These are phyloP conservation scores for Andrena chrysosceles DNA, from an alignment of 2,888 invertebrate species.

Conservation along the genomic window DNA sequence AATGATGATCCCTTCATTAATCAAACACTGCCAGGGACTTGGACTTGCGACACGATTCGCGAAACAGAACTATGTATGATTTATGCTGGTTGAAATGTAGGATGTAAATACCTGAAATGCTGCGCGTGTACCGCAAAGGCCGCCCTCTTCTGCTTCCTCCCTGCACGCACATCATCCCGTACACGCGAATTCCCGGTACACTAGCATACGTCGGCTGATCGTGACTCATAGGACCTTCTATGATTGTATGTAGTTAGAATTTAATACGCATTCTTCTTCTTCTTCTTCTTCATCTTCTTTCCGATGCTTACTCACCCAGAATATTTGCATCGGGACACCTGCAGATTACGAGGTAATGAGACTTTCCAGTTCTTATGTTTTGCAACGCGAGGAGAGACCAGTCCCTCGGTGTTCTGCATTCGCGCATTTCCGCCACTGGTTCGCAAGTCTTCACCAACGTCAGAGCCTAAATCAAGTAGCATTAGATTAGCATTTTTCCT, in stretches of 20 bases:
- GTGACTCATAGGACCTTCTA: constrained; percentile 97
- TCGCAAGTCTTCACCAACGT: constrained; percentile 97
- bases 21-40: neutral
- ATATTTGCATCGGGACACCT: constrained; percentile 94
- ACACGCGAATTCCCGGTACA: constrained; percentile 96
- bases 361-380: constrained; percentile 96
- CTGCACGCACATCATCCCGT: constrained; percentile 96
- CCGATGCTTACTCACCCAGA: constrained; percentile 88
- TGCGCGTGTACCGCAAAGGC: constrained; percentile 85
- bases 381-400: constrained; percentile 96
- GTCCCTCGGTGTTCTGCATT: constrained; percentile 94
- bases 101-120: constrained; percentile 81
- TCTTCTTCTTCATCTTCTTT: neutral
- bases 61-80: too few relatives aligned
- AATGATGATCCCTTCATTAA: neutral
- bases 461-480: constrained; percentile 87
- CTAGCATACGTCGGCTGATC: constrained; percentile 97
- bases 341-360: constrained; percentile 96
- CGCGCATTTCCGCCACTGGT: constrained; percentile 95
- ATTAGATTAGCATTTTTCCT: constrained; percentile 1
- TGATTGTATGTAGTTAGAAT: neutral
- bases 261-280: too few relatives aligned
- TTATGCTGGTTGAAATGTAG: neutral
- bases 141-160: constrained; percentile 84
- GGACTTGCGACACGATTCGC: neutral